These are phyloP conservation scores for Magallana nippona DNA, from an alignment of 2,888 invertebrate genomes.

Conservation along the genomic window DNA sequence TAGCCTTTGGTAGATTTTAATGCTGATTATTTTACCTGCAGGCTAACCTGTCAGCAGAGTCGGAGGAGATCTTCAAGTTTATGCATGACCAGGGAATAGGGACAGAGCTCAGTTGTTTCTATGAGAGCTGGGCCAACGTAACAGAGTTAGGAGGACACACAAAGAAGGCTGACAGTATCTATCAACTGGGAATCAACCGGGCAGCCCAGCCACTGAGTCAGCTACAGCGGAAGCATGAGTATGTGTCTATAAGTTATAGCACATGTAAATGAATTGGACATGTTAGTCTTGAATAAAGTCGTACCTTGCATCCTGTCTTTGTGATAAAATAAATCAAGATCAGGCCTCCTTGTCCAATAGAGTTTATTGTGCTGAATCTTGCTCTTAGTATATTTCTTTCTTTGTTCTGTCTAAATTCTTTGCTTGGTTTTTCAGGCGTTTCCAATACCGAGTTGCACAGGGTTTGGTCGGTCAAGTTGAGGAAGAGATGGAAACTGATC, in stretches of 20 bases:
- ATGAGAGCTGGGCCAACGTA: slow-evolving; percentile 93
- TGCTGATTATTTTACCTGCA: slow-evolving; percentile 51
- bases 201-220: slow-evolving; percentile 90
- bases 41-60: slow-evolving; percentile 80
- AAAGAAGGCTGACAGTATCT: slow-evolving; percentile 90
- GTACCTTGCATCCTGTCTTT: too few species aligned
- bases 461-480: slow-evolving; percentile 81
- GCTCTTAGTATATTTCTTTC: too few species aligned
- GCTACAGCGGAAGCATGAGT: slow-evolving; percentile 71
- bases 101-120: slow-evolving; percentile 89
- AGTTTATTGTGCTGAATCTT: too few species aligned
- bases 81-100: slow-evolving; percentile 90
- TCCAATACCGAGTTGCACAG: slow-evolving; percentile 86
- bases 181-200: slow-evolving; percentile 87
- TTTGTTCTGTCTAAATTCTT: neutral
- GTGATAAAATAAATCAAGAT: too few species aligned
- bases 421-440: slow-evolving; percentile 83
- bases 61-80: slow-evolving; percentile 86
- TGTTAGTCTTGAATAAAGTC: too few species aligned
- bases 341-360: too few species aligned
- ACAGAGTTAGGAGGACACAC: slow-evolving; percentile 90
- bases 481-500: slow-evolving; percentile 83
- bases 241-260: neutral
- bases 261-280: too few species aligned
- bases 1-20: neutral